phyloP scores from a whole-genome alignment of 2,113 vertebrate species.

The Pholis gunnellus region DNA sequence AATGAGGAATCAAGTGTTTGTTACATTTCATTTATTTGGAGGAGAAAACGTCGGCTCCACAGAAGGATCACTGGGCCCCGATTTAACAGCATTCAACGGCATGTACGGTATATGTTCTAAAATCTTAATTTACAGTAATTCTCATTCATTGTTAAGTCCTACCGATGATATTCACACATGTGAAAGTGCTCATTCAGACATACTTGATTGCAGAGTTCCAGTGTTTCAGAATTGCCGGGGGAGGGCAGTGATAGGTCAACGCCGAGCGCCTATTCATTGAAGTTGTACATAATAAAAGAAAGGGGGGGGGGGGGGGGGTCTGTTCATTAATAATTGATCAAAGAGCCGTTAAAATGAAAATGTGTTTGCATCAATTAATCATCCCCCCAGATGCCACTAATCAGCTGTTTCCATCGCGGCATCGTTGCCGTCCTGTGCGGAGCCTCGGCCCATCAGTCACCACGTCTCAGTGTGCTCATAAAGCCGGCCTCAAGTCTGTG shows the following conservation, averaged over 20 bases:
- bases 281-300: slow-evolving; percentile 71
- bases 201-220: slow-evolving; percentile 20
- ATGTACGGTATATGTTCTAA: not conserved
- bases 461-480: slow-evolving; percentile 67
- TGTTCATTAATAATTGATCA: slow-evolving; percentile 81
- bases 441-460: slow-evolving; percentile 67
- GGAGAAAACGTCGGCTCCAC: slow-evolving; percentile 22
- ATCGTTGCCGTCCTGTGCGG: slow-evolving; percentile 62
- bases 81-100: slow-evolving; percentile 9
- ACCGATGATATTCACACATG: not conserved
- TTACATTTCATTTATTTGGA: slow-evolving; percentile 63
- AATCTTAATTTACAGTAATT: slow-evolving; percentile 1
- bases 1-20: slow-evolving; percentile 62
- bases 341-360: slow-evolving; percentile 80
- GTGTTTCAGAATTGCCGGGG: slow-evolving; percentile 26
- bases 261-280: slow-evolving; percentile 67
- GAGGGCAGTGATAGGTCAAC: slow-evolving; percentile 61
- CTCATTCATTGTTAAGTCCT: not conserved
- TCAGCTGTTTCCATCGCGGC: slow-evolving; percentile 69
- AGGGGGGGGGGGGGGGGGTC: not conserved
- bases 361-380: slow-evolving; percentile 83
- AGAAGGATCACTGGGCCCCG: slow-evolving; percentile 21
- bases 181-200: slow-evolving; percentile 6
- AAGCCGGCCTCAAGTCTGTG: slow-evolving; percentile 59
- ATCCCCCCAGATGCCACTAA: slow-evolving; percentile 79